Conservation (phyloP, 2,888 invertebrate species). For the Sminthurides aquaticus region DNA sequence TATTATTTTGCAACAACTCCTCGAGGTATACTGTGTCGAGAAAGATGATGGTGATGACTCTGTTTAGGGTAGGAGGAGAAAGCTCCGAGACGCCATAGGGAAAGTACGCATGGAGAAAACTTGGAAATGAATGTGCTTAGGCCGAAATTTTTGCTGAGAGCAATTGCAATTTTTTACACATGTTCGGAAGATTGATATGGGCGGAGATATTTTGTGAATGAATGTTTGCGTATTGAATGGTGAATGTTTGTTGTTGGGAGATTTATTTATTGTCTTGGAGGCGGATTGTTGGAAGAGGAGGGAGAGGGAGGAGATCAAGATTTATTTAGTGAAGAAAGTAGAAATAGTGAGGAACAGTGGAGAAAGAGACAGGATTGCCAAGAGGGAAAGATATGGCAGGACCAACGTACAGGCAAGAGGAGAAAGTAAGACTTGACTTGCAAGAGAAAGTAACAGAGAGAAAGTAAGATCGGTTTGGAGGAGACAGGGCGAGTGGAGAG, state of each 20-base stretch:
- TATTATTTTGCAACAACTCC: background rate
- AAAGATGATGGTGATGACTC: too few species aligned
- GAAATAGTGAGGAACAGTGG: background rate
- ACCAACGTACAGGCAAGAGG: too few species aligned
- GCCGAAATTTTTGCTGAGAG: too few species aligned
- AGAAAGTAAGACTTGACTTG: too few species aligned
- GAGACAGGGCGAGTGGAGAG: background rate
- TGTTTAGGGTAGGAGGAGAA: too few species aligned
- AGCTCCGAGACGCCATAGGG: too few species aligned
- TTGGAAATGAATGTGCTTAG: background rate
- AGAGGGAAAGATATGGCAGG: too few species aligned
- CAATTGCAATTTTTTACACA: background rate
- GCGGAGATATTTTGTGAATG: background rate
- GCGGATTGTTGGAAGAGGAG: background rate
- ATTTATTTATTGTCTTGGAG: slow-evolving; percentile 8
- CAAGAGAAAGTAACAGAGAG: slow-evolving; percentile 2
- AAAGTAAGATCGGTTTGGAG: background rate
- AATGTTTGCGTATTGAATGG: background rate
- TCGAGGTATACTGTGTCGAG: too few species aligned
- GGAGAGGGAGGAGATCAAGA: background rate
- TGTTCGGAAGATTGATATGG: background rate
- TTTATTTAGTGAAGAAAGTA: slow-evolving; percentile 15
- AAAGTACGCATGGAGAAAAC: too few species aligned
- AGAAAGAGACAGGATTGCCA: background rate
- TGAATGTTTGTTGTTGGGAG: background rate